Percentiles rank a stretch among this genome's conserved stretches.
Conservation (phyloP, 92 coral and sea anemone species). For the Zoanthus gigantus region DNA sequence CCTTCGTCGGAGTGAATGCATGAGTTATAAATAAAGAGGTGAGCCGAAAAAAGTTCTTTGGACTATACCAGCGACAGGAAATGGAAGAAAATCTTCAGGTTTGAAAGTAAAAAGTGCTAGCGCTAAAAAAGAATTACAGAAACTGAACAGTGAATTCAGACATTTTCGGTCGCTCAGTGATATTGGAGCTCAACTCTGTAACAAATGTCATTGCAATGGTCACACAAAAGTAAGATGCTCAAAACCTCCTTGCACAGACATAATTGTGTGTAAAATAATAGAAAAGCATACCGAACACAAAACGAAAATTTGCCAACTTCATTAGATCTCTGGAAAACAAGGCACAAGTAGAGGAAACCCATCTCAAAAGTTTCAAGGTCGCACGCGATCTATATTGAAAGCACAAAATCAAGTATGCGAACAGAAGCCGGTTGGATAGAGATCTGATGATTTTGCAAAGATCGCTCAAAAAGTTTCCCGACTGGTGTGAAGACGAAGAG, state of each 20-base stretch:
- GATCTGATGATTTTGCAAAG: too few species aligned
- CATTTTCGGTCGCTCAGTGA: slow-evolving; percentile 11
- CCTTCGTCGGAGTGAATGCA: too few species aligned
- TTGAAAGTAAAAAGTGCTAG: slow-evolving; percentile 37
- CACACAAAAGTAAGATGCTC: slow-evolving; percentile 47
- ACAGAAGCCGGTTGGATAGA: too few species aligned
- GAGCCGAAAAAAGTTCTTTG: slow-evolving; percentile 44
- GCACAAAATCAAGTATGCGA: too few species aligned
- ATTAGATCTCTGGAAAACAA: slow-evolving; percentile 44
- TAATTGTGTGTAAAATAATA: slow-evolving; percentile 38
- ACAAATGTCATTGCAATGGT: slow-evolving; percentile 49
- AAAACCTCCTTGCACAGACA: slow-evolving; percentile 35
- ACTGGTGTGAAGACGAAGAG: slow-evolving; percentile 44
- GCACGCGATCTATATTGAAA: too few species aligned
- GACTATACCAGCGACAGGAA: slow-evolving; percentile 38
- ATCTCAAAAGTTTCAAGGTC: not conserved
- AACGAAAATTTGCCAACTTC: slow-evolving; percentile 46
- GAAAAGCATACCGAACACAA: slow-evolving; percentile 59
- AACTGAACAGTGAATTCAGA: slow-evolving; percentile 5
- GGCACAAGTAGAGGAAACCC: slow-evolving; percentile 21
- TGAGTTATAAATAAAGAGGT: not conserved
- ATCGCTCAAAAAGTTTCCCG: not conserved
- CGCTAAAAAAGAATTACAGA: slow-evolving; percentile 47
- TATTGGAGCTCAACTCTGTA: slow-evolving; percentile 35
- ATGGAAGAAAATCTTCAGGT: slow-evolving; percentile 50